Conservation (phyloP, 1,140 invertebrate genomes). For the Apis florea region DNA sequence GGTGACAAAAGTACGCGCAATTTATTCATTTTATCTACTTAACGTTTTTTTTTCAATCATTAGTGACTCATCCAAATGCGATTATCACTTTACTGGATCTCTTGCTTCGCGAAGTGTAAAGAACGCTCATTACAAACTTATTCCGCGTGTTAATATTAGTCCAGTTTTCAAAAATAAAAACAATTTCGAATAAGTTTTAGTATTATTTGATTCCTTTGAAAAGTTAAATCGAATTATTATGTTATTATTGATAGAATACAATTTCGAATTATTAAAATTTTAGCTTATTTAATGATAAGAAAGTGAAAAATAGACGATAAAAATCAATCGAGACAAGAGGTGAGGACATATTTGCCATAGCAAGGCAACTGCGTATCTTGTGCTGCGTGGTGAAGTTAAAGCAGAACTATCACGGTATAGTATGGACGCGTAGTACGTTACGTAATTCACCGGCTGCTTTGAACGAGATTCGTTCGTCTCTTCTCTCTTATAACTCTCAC, state of each 20-base stretch:
- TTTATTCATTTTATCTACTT: slow-evolving; percentile 40
- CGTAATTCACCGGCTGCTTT: slow-evolving; percentile 8
- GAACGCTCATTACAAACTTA: neutral
- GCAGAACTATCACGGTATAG: slow-evolving; percentile 23
- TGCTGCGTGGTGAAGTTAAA: slow-evolving; percentile 23
- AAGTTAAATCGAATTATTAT: neutral
- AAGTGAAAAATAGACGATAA: no score
- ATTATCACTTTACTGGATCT: slow-evolving; percentile 21
- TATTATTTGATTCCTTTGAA: neutral
- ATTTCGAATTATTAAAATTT: neutral
- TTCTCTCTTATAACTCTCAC: neutral
- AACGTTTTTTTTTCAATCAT: neutral
- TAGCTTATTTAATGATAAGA: no score
- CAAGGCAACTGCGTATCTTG: neutral
- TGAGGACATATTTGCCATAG: no score
- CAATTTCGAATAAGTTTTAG: neutral
- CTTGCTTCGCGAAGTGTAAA: neutral
- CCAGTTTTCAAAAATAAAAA: neutral
- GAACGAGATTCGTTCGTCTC: neutral
- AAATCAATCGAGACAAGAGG: no score
- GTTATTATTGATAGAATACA: neutral
- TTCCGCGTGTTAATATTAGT: neutral
- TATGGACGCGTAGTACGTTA: slow-evolving; percentile 10
- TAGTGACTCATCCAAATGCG: neutral
- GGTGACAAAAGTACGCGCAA: slow-evolving; percentile 2